These are phyloP conservation scores for Oligia latruncula DNA, from an alignment of 2,888 invertebrate species.

Conservation along the genomic window DNA sequence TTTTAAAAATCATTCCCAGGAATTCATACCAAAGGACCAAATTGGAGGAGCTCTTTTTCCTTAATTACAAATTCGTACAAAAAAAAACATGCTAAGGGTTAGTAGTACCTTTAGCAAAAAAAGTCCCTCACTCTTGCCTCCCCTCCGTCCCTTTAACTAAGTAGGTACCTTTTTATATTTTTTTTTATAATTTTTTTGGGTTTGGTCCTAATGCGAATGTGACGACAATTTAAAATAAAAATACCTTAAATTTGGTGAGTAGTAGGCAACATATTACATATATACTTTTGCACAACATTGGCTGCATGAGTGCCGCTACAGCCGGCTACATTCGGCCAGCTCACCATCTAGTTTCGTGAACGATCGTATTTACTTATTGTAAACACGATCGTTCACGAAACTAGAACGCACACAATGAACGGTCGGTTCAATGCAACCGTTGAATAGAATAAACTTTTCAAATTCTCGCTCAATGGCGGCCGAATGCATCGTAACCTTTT, in stretches of 20 bases:
- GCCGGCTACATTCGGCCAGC: conserved; percentile 33
- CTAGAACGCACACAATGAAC: conserved; percentile 59
- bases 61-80: background rate
- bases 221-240: background rate
- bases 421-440: conserved; percentile 57
- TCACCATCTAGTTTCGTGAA: conserved; percentile 17
- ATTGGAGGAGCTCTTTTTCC: background rate
- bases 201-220: background rate
- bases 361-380: background rate
- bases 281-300: conserved; percentile 32
- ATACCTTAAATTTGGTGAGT: background rate
- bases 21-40: background rate
- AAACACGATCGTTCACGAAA: conserved; percentile 56
- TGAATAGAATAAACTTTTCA: conserved; percentile 60
- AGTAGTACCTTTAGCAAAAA: background rate
- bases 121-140: background rate
- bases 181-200: background rate
- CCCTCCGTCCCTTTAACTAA: too few relatives aligned
- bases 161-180: too few relatives aligned
- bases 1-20: background rate
- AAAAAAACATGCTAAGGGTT: background rate
- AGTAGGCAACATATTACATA: conserved; percentile 1
- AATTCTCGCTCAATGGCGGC: conserved; percentile 57
- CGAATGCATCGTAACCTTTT: conserved; percentile 60
- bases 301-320: conserved; percentile 32